Evolutionary conservation across 1,140 invertebrate genomes (phyloP), one percentile per base, ranked within the genome.

Genomic region (Listronotus oregonensis): DNA sequence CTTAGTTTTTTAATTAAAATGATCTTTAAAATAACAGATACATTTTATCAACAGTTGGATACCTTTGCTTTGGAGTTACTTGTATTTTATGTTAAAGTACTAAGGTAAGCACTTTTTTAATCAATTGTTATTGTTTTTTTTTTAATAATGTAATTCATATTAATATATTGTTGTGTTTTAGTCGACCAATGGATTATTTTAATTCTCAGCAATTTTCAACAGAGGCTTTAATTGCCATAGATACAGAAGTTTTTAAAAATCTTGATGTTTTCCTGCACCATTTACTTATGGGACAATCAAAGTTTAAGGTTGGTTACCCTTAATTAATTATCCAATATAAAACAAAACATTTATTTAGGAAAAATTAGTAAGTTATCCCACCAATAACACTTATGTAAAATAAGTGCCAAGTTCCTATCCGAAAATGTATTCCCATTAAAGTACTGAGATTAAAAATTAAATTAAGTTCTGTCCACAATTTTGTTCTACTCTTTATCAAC

Each of bases 1-100:
- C 7, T 39, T 9, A 39, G 6, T 55, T 55, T n/a, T 40, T 32
- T 55, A 39, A 18, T 55, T 15, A 55, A 55, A 55, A 32, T 39
- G 12, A 9, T 55, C 8, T 55, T 37, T 15, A 55, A 55, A 40
- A 40, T 21, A 32, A 55, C 52, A 14, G n/a, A 15, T 39, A 40
- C 5, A 7, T 55, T 55, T 40, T 15, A 55, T 39, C n/a, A 39
- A 12, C 11, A 55, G 15, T 15, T 55, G 18, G 39, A 31, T 40
- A 17, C 8, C n/a, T 55, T 55, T 55, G 32, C 31, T 11, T 55
- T 14, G 7, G 52, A 55, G 39, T 14, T 55, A 32, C 12, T 55
- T 4, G 1, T 40, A 14, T 37, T 37, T 55, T 55, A 14, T 37
- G 52, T 55, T 40, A 37, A 40, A 40, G 11, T 21, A 6, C 15